Evolutionary conservation across 1,140 invertebrate genomes (phyloP), one percentile per base, ranked within the genome.

Genomic region (Tetragonula clypearis): DNA sequence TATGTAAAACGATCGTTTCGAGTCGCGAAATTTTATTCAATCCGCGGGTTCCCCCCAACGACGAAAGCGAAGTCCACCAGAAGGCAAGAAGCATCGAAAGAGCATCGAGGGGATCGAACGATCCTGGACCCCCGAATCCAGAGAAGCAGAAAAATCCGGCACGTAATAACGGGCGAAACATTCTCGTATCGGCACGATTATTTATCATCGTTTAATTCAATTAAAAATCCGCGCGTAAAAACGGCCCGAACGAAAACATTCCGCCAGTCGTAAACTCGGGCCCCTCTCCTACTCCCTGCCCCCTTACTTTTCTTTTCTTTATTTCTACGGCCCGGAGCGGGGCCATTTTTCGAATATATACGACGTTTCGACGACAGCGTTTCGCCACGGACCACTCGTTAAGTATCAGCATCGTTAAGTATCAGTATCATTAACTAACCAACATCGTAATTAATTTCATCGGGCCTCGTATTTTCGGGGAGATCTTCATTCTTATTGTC

Each of bases 191-290:
- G 78, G 55, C 6, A 11, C 58, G 68, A 85, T 85, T 85, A 85
- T 85, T 85, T 80, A 80, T 85, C 83, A 85, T 85, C 83, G 83
- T 85, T 80, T 80, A 80, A 80, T 85, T 85, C 83, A 80, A 85
- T 85, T 85, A 85, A 85, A 85, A 80, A 85, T 85, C 83, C 77
- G 53, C 58, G 83, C 78, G 78, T 80, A 80, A 85, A 85, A 80
- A 80, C 78, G 83, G 83, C 83, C 83, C 56, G 66, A 74, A 56
- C 66, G 30, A 56, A 49, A 49, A 49, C 78, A 85, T 85, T 85
- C 78, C 56, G 83, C 49, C 83, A 85, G 83, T 80, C 83, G 77
- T 80, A 80, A 85, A 85, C 56, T 21, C 58, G 26, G 58, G 26
- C 41, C n/a, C n/a, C 56, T 9, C 15, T n/a, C 23, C 60, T 62